phyloP scores from a whole-genome alignment of 2,797 vertebrate genomes.

The Gephyroberyx darwinii region DNA sequence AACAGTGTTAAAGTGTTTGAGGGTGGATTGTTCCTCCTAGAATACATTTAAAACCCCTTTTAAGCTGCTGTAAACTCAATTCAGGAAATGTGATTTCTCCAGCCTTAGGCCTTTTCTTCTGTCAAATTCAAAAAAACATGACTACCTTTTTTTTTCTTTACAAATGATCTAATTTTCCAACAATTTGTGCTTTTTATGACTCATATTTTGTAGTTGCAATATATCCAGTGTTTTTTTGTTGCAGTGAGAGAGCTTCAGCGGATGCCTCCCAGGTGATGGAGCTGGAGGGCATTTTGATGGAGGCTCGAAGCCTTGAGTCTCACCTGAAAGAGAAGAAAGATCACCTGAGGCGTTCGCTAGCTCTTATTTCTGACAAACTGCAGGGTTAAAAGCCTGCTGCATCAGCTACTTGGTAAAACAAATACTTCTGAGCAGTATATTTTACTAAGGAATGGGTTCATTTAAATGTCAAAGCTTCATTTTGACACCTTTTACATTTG shows the following conservation, averaged over 20 bases:
- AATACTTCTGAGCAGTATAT: not conserved
- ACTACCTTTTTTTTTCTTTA: not conserved
- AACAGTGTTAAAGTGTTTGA: too few relatives aligned
- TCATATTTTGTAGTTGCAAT: not conserved
- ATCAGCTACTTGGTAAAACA: not conserved
- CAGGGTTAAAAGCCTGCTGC: constrained; percentile 47
- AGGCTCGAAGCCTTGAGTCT: constrained; percentile 73
- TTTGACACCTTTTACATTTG: not conserved
- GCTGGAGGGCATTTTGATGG: constrained; percentile 74
- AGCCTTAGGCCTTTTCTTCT: not conserved
- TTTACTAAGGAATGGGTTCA: not conserved
- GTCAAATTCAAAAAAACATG: not conserved
- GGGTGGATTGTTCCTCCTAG: too few relatives aligned
- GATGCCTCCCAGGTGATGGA: constrained; percentile 74
- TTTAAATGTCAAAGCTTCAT: not conserved
- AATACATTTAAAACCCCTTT: too few relatives aligned
- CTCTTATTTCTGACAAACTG: constrained; percentile 79
- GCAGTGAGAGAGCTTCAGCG: constrained; percentile 73
- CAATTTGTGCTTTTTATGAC: not conserved
- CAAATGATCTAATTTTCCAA: not conserved
- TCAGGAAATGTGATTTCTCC: too few relatives aligned
- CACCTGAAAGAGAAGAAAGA: constrained; percentile 79
- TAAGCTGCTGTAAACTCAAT: too few relatives aligned
- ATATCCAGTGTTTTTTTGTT: constrained; percentile 23
- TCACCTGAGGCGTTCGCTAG: constrained; percentile 70